Base-by-base conservation (phyloP, 2,888 invertebrate species). In the Pseudolycoriella hygida region DNA sequence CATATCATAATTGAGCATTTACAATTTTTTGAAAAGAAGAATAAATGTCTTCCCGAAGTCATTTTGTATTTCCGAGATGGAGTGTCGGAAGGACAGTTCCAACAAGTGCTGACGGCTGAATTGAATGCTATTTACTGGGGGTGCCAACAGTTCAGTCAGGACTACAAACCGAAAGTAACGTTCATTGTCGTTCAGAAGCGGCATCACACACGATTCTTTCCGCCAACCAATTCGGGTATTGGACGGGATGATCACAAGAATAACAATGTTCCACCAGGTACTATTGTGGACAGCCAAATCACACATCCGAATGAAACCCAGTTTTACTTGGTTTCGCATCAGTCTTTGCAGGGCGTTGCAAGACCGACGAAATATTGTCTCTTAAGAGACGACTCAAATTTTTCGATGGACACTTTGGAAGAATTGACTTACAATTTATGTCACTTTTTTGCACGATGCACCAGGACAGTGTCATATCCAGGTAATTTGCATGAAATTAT, bases 111-210 rank as follows among this genome's bases (percentile, higher is more conserved):
- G n/a, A 38, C 70, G 41, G 61, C 65, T 2, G 87, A 87, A 59
- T 55, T 84, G n/a, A 55, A 55, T 1, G 80, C 80, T 0, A 77
- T 88, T 11, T 69, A 79, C 56, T 64, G 66, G 38, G 94, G 93
- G 1, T 87, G 86, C 53, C 19, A 11, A 11, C 14, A 19, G 19
- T 19, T 20, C 20, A n/a, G 37, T 5, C 34, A 14, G 15, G 37
- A 20, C 3, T 43, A 43, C 14, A 34, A 20, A 6, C 34, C 34
- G 3, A 73, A 77, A 43, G 76, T 97, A 18, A 82, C 93, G 25
- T 94, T 93, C 62, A 67, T 96, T 38, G 84, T 96, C 8, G 96
- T 97, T 1, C 94, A 97, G 61, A 97, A 98, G 64, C 73, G 97
- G 1, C 97, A 97, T 68, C 96, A 97, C 59, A 90, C 93, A 0